phyloP scores from a whole-genome alignment of 2,888 invertebrate genomes.

The Cyclophora albipunctata region DNA sequence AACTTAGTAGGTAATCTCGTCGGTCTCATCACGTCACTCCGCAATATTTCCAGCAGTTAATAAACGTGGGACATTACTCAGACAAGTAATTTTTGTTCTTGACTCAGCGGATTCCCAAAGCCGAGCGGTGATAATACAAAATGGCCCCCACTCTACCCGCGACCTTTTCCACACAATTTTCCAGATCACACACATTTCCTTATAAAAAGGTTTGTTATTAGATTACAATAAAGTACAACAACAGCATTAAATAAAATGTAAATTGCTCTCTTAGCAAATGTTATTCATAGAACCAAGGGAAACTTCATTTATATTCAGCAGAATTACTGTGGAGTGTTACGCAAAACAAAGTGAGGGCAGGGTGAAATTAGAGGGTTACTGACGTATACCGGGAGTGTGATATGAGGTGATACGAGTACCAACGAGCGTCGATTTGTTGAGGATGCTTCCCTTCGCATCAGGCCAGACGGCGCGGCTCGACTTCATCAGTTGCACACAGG shows the following conservation, averaged over 20 bases:
- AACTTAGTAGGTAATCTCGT: slow-evolving; percentile 42
- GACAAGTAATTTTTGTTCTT: slow-evolving; percentile 40
- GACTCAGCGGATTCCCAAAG: slow-evolving; percentile 17
- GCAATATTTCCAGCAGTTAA: slow-evolving; percentile 52
- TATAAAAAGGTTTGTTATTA: slow-evolving; percentile 26
- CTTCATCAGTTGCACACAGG: slow-evolving; percentile 18
- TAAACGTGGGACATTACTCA: slow-evolving; percentile 51
- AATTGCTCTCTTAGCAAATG: slow-evolving; percentile 54
- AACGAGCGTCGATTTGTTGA: slow-evolving; percentile 16
- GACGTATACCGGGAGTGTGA: too few species aligned
- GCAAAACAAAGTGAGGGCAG: slow-evolving; percentile 40
- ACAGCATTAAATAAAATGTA: slow-evolving; percentile 45
- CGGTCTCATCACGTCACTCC: slow-evolving; percentile 38
- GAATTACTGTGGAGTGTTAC: slow-evolving; percentile 47
- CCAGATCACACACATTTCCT: slow-evolving; percentile 9
- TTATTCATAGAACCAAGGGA: slow-evolving; percentile 59
- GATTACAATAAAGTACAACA: slow-evolving; percentile 32
- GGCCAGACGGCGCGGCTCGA: slow-evolving; percentile 23
- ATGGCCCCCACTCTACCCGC: slow-evolving; percentile 8
- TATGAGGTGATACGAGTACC: slow-evolving; percentile 32
- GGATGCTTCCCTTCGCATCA: slow-evolving; percentile 20
- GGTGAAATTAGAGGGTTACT: slow-evolving; percentile 30
- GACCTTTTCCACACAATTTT: slow-evolving; percentile 6
- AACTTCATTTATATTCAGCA: slow-evolving; percentile 61
- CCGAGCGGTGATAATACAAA: slow-evolving; percentile 12